Evolutionary conservation across 2,113 vertebrate genomes (phyloP), one percentile per base, ranked within the genome.

Genomic region (Myrmophylax atrothorax): DNA sequence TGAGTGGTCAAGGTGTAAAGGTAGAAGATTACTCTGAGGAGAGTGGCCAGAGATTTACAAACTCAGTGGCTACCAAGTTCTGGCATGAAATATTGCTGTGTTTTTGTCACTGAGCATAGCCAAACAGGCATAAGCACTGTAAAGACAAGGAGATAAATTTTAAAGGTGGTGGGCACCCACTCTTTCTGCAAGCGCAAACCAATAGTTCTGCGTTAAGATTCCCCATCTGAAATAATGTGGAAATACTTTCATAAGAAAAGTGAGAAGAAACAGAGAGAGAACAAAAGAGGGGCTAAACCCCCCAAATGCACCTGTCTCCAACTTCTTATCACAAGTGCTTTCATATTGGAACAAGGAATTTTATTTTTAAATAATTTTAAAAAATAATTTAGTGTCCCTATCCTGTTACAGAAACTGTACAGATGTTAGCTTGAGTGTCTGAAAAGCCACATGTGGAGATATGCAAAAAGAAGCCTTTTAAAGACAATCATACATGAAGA

Each of bases 381-480:
- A 52, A 50, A 79, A 66, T 24, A 42, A 73, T 18, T 22, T 40
- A 40, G 47, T 60, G 11, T 44, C 13, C 17, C 15, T 55, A 56
- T 69, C 84, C 19, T 84, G 25, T 49, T 69, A 37, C 31, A 33
- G 25, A 49, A 49, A 56, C 20, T 59, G 52, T 20, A 37, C 20
- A 47, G 22, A 56, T 97, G 81, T 78, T 79, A 96, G 37, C 28
- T 76, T 88, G 73, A 95, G 90, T 59, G 28, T 52, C 59, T 67
- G 59, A 79, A 96, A 94, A 80, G 22, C 64, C 58, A 52, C 47
- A 12, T 33, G 14, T 68, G 49, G 37, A 69, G 19, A n/a, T 83
- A 46, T 1, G 37, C 22, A 79, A 52, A 87, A 90, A 50, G 24
- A 42, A 13, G 6, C 37, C 19, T 77, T 75, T 20, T 31, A 73